Percentiles rank a stretch among this genome's conserved stretches.
These are phyloP conservation scores for Erpetoichthys calabaricus DNA, from an alignment of 2,797 vertebrate genomes.

Conservation along the genomic window DNA sequence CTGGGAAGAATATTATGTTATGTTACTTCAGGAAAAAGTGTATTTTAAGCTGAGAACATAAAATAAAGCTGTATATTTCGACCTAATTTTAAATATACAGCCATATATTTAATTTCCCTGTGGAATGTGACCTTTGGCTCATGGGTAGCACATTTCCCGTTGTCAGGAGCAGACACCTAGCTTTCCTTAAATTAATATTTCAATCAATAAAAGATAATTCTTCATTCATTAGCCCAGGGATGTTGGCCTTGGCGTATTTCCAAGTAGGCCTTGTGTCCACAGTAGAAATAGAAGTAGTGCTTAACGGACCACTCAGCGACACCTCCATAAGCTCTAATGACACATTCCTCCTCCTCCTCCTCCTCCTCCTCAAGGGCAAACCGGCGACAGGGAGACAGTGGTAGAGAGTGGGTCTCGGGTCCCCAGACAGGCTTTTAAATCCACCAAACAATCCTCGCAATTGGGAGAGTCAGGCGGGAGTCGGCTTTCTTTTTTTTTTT, in stretches of 20 bases:
- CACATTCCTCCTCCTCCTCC: neutral
- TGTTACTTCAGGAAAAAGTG: too few relatives aligned
- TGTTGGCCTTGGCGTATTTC: neutral
- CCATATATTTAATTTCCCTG: neutral
- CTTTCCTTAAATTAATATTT: neutral
- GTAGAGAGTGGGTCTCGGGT: neutral
- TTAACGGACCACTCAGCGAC: neutral
- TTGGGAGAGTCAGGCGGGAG: slow-evolving; percentile 18
- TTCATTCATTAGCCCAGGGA: slow-evolving; percentile 1
- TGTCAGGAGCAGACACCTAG: neutral
- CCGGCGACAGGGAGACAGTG: neutral
- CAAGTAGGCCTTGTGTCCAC: slow-evolving; percentile 5
- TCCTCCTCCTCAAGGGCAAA: neutral
- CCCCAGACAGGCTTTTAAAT: neutral
- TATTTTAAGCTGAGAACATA: too few relatives aligned
- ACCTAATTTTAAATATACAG: too few relatives aligned
- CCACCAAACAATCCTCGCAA: slow-evolving; percentile 8
- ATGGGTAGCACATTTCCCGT: neutral
- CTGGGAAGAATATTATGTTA: too few relatives aligned
- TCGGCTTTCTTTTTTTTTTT: slow-evolving; percentile 3
- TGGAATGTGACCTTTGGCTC: neutral
- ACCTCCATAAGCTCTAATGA: neutral
- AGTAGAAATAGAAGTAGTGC: neutral
- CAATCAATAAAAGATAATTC: neutral
- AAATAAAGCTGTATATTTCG: too few relatives aligned